Conservation (phyloP, 2,797 vertebrate genomes). For the Gephyroberyx darwinii region DNA sequence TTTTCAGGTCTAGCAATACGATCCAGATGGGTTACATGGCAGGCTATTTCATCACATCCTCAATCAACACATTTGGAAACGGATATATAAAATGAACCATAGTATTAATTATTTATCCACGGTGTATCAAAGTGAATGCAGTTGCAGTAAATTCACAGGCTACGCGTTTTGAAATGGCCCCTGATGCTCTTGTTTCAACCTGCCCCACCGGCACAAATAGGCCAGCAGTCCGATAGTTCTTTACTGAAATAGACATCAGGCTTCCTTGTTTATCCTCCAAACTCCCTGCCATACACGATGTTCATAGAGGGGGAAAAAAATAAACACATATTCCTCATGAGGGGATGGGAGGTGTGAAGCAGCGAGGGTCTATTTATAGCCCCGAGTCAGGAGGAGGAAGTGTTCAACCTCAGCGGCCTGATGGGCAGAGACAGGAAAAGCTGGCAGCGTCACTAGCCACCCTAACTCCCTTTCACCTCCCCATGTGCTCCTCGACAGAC, state of each 20-base stretch:
- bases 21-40: background rate
- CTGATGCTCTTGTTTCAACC: constrained; percentile 56
- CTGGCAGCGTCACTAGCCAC: constrained; percentile 22
- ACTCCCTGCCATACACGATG: constrained; percentile 28
- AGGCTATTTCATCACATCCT: constrained; percentile 8
- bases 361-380: constrained; percentile 68
- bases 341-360: constrained; percentile 27
- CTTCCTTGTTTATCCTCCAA: constrained; percentile 59
- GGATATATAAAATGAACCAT: background rate
- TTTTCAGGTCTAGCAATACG: constrained; percentile 18
- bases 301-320: constrained; percentile 33
- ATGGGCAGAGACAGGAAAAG: constrained; percentile 44
- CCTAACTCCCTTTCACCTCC: constrained; percentile 6
- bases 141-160: constrained; percentile 14
- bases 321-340: constrained; percentile 41
- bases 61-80: background rate
- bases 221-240: constrained; percentile 40
- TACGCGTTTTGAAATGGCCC: constrained; percentile 53
- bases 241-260: constrained; percentile 55
- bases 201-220: constrained; percentile 56
- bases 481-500: constrained; percentile 30
- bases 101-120: background rate
- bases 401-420: constrained; percentile 57
- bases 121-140: background rate
- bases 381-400: constrained; percentile 51